Base-by-base conservation (phyloP, 2,888 invertebrate species). In the Drosophila setosimentum region DNA sequence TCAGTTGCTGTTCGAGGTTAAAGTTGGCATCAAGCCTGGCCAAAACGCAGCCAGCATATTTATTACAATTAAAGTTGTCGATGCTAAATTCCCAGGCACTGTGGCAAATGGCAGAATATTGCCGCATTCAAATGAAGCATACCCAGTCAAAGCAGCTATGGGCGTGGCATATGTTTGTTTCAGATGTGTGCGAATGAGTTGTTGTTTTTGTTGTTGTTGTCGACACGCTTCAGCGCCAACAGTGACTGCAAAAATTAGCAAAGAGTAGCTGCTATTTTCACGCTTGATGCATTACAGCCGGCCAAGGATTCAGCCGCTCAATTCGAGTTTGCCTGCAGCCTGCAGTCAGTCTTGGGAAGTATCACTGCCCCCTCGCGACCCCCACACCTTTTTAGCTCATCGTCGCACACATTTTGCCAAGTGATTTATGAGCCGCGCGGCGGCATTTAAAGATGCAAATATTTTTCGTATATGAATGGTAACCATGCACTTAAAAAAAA, bases 401-500 rank as follows among this genome's bases (percentile, higher is more conserved):
- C 61, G 51, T 61, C 62, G 67, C 73, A 79, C 73, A 89, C 90
- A 85, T 83, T 89, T 86, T 80, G 69, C 78, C 78, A 86, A 81
- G 90, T 90, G 85, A 86, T 86, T 86, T 86, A 86, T 86, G 90
- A 90, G 89, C 61, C 74, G 83, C 86, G 89, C 68, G 58, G 87
- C 81, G 80, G 51, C 82, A 81, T 85, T 85, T 88, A 90, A 88
- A 89, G 86, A 86, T 78, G 86, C 45, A 83, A 71, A 86, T 83
- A 76, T 85, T 75, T 83, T 82, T 64, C 78, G 68, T 83, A 81
- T 81, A 80, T 83, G 83, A 80, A 82, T 79, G 73, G 42, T 55
- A 48, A 42, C 27, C 42, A 7, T 55, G 27, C 55, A 55, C 55
- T 37, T 27, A 18, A 37, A 55, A 37, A 54, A 55, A 37, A 54